Conservation (phyloP, 2,797 vertebrate species). For the Chiloscyllium punctatum region DNA sequence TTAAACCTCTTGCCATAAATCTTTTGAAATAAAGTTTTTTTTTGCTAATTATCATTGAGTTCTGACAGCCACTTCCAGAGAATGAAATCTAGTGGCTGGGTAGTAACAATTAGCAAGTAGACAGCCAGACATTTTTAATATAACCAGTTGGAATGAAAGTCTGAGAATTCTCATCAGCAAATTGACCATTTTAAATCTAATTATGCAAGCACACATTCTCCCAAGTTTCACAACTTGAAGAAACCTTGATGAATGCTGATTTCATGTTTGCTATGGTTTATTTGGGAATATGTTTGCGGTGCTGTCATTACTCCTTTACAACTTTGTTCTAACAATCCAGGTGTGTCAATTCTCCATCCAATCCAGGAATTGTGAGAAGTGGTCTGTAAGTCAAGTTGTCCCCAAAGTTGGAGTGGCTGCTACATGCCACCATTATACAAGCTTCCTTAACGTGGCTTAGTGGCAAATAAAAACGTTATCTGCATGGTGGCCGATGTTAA, state of each 20-base stretch:
- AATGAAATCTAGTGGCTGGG: background rate
- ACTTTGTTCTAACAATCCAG: background rate
- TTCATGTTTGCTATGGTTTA: background rate
- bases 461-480: background rate
- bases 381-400: background rate
- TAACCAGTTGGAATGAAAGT: background rate
- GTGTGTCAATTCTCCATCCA: background rate
- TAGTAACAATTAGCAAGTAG: background rate
- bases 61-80: background rate
- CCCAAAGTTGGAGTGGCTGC: background rate
- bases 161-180: background rate
- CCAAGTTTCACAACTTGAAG: background rate
- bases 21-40: slow-evolving; percentile 18
- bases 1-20: background rate
- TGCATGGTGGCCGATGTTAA: background rate
- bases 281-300: background rate
- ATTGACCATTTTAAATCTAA: background rate
- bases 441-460: background rate
- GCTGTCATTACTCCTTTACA: background rate
- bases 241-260: background rate
- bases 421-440: background rate
- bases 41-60: background rate
- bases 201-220: background rate
- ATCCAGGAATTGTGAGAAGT: background rate
- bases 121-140: background rate